Evolutionary conservation across 2,797 vertebrate genomes (phyloP).

Genomic region (Molossus molossus): DNA sequence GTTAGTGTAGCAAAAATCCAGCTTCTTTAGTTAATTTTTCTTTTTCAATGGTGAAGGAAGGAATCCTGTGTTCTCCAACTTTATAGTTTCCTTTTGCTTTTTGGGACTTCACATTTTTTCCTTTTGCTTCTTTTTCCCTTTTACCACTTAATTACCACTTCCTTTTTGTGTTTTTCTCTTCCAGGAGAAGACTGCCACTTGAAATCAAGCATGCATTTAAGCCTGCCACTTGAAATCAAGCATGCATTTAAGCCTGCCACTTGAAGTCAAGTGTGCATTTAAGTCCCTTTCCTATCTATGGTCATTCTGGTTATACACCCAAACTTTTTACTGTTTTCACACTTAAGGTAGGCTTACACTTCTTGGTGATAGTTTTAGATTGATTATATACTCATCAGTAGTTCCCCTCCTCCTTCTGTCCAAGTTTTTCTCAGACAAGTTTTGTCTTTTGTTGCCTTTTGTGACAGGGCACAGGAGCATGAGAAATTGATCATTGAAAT

Average conservation of each 20-base stretch:
- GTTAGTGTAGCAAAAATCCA: constrained; percentile 4
- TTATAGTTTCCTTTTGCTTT: background rate
- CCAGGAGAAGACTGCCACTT: background rate
- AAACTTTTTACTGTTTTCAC: background rate
- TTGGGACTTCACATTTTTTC: background rate
- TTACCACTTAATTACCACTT: background rate
- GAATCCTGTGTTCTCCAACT: background rate
- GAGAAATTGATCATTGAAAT: background rate
- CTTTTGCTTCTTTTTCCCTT: background rate
- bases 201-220: background rate
- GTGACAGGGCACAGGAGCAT: background rate
- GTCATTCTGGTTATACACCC: background rate
- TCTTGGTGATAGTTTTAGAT: background rate
- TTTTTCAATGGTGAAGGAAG: background rate
- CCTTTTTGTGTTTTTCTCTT: background rate
- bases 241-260: background rate
- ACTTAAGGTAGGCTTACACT: background rate
- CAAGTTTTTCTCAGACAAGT: background rate
- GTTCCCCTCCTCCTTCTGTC: background rate
- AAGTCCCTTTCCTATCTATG: background rate
- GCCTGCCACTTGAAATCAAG: background rate
- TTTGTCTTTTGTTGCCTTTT: background rate
- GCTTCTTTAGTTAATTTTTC: background rate
- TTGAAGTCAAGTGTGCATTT: background rate
- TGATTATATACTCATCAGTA: background rate